A percentile compares a stretch with the other conserved stretches of the same genome.
Conservation (phyloP, 1,140 invertebrate species). For the Lepidurus apus region DNA sequence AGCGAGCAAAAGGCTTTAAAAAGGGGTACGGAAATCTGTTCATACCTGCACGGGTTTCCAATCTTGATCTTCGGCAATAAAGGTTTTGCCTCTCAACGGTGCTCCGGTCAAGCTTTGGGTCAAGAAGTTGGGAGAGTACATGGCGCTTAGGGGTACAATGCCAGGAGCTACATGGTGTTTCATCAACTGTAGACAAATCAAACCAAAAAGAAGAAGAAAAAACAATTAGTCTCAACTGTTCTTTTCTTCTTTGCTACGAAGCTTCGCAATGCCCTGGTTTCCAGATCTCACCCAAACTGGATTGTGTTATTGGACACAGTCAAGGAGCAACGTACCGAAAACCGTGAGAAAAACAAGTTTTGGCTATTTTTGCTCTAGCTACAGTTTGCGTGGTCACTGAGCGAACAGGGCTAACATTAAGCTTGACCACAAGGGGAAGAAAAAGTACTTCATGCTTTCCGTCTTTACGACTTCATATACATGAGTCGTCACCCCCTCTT, state of each 20-base stretch:
- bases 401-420: too few species aligned
- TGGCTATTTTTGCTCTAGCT: too few species aligned
- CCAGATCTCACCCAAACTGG: too few species aligned
- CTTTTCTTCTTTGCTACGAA: too few species aligned
- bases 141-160: constrained; percentile 23
- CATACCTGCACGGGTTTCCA: constrained; percentile 36
- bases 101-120: constrained; percentile 33
- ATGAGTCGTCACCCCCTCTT: not conserved
- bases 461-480: not conserved
- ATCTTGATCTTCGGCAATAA: constrained; percentile 35
- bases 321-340: too few species aligned
- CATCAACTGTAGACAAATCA: constrained; percentile 31
- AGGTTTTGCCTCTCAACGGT: constrained; percentile 38
- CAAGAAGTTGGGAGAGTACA: constrained; percentile 31
- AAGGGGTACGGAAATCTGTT: not conserved
- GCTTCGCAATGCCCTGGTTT: too few species aligned
- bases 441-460: too few species aligned
- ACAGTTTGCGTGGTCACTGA: too few species aligned
- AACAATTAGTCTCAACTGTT: not conserved
- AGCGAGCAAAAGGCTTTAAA: not conserved
- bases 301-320: too few species aligned
- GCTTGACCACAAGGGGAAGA: too few species aligned
- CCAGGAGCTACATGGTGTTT: constrained; percentile 34
- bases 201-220: not conserved
- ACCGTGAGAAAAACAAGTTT: too few species aligned